Evolutionary conservation across 2,797 vertebrate genomes (phyloP).

Genomic region (Melanotaenia parkinsoni): DNA sequence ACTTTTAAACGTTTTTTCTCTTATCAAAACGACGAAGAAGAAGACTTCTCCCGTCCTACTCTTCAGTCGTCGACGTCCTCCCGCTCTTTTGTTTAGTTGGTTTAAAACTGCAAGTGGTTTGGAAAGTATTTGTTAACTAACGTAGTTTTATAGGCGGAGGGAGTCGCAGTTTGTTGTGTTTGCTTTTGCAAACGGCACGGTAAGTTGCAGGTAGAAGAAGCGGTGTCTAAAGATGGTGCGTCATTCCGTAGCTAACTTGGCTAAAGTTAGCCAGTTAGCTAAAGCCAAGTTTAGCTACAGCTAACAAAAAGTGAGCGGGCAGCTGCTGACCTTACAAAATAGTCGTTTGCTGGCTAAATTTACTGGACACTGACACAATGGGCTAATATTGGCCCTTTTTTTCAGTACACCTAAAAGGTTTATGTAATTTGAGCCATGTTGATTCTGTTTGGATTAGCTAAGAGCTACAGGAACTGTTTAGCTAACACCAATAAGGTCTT

Average conservation of each 20-base stretch:
- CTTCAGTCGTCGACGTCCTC: too few relatives aligned
- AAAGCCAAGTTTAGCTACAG: too few relatives aligned
- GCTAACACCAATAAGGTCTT: neutral
- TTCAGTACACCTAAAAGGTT: too few relatives aligned
- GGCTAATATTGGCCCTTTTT: too few relatives aligned
- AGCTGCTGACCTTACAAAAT: fast-evolving
- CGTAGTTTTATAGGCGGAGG: neutral
- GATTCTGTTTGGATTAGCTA: neutral
- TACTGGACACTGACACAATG: too few relatives aligned
- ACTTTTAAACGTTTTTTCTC: neutral
- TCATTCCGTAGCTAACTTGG: slow-evolving; percentile 20
- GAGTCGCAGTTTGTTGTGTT: fast-evolving
- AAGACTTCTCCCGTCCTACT: neutral
- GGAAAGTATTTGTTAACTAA: fast-evolving
- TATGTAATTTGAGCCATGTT: too few relatives aligned
- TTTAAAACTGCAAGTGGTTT: fast-evolving
- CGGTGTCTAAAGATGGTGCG: slow-evolving; percentile 14
- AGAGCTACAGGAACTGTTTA: neutral
- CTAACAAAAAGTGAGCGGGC: too few relatives aligned
- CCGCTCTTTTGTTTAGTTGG: neutral
- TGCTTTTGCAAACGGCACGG: neutral
- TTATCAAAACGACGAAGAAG: neutral
- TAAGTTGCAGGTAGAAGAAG: slow-evolving; percentile 27
- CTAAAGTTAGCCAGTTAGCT: neutral
- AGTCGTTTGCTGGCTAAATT: neutral